Percentiles rank a stretch among this genome's conserved stretches.
phyloP scores from a whole-genome alignment of 1,140 invertebrate species.

The Zeugodacus cucurbitae region DNA sequence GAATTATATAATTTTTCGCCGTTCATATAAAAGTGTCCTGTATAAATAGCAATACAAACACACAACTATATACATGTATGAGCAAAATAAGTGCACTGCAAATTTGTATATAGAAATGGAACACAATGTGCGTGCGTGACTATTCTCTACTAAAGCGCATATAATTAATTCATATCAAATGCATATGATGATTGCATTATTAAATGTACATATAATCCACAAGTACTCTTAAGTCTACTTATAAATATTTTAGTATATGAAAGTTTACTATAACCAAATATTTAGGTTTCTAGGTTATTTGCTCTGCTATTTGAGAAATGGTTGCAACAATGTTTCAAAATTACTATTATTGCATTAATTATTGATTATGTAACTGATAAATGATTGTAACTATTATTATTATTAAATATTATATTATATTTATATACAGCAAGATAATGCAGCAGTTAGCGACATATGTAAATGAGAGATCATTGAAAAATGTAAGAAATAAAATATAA shows the following conservation, averaged over 20 bases:
- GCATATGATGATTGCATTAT: not conserved
- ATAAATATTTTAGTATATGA: not conserved
- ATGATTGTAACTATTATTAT: not conserved
- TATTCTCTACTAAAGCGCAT: not conserved
- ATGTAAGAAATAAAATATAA: constrained; percentile 28
- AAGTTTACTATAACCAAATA: not conserved
- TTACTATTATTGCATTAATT: not conserved
- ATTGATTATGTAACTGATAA: not conserved
- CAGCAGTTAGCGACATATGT: not conserved
- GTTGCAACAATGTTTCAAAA: not conserved
- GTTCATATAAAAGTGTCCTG: not conserved
- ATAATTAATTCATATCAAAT: not conserved
- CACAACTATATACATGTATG: not conserved
- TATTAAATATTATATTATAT: constrained; percentile 3
- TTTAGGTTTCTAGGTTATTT: not conserved
- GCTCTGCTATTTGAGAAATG: not conserved
- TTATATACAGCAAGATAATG: not conserved
- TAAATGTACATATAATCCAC: not conserved
- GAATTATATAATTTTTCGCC: no score
- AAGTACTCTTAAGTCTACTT: not conserved
- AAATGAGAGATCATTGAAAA: not conserved
- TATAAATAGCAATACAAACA: not conserved
- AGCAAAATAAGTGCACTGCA: no score
- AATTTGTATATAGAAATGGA: not conserved
- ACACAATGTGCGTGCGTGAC: not conserved